phyloP scores from a whole-genome alignment of 2,113 vertebrate species.

The Urocolius indicus region DNA sequence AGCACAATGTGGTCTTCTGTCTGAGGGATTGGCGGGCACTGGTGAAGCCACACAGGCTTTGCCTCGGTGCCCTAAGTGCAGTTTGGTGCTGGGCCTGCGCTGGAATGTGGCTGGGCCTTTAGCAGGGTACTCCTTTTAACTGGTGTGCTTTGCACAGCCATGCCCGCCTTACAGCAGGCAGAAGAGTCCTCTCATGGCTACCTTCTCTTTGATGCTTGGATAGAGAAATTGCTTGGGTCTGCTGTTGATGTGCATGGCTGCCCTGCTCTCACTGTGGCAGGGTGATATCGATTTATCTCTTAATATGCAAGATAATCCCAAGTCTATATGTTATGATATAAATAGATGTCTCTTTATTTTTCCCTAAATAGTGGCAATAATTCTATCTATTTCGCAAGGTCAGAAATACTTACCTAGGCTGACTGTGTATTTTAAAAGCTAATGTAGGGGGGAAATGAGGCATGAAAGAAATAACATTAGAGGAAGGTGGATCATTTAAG shows the following conservation, averaged over 20 bases:
- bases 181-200: not conserved
- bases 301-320: not conserved
- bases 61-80: not conserved
- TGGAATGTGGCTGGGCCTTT: not conserved
- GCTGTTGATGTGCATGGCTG: not conserved
- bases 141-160: not conserved
- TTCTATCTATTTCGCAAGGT: not conserved
- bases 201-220: not conserved
- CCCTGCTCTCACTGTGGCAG: not conserved
- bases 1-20: not conserved
- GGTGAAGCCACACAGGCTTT: rapidly evolving
- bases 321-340: not conserved
- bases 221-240: not conserved
- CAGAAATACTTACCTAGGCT: not conserved
- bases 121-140: not conserved
- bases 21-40: not conserved
- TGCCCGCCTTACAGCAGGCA: rapidly evolving
- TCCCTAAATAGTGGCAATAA: not conserved
- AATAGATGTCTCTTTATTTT: not conserved
- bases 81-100: not conserved
- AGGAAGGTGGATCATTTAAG: not conserved
- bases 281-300: not conserved
- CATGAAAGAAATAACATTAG: constrained; percentile 20
- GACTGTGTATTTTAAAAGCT: constrained; percentile 21
- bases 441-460: constrained; percentile 1